These are phyloP conservation scores for Mesoclemmys tuberculata DNA, from an alignment of 2,113 vertebrate genomes.

Conservation along the genomic window DNA sequence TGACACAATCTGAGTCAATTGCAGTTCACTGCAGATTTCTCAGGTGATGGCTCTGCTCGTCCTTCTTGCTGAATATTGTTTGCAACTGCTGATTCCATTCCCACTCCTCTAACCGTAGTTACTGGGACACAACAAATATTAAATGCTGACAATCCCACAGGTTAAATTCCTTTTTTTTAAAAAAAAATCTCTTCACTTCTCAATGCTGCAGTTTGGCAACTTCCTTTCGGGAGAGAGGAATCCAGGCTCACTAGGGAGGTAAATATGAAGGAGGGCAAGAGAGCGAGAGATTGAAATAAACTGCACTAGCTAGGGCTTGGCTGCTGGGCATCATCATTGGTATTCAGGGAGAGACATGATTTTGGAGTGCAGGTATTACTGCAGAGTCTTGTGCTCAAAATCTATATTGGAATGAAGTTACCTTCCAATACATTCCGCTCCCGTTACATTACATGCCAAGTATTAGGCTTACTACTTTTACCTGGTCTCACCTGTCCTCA, in stretches of 20 bases:
- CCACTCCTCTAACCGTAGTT: not conserved
- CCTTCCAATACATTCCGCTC: too few relatives aligned
- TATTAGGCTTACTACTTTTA: not conserved
- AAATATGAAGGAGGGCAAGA: not conserved
- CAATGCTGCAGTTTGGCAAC: not conserved
- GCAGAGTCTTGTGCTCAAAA: not conserved
- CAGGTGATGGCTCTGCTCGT: not conserved
- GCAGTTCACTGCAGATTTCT: not conserved
- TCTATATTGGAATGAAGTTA: not conserved
- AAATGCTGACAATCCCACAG: not conserved
- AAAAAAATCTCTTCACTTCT: not conserved
- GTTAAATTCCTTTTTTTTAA: not conserved
- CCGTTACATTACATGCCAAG: not conserved
- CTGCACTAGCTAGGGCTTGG: not conserved
- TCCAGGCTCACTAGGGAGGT: not conserved
- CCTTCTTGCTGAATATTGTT: not conserved
- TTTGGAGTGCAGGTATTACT: not conserved
- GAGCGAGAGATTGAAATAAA: not conserved
- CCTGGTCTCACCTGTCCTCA: not conserved
- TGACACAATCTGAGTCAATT: fast-evolving
- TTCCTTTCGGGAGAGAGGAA: not conserved
- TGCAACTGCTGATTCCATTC: not conserved
- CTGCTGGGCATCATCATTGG: not conserved
- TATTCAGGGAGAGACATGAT: not conserved
- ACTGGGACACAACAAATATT: fast-evolving